These are phyloP conservation scores for Podargus strigoides DNA, from an alignment of 2,797 vertebrate genomes.

Conservation along the genomic window DNA sequence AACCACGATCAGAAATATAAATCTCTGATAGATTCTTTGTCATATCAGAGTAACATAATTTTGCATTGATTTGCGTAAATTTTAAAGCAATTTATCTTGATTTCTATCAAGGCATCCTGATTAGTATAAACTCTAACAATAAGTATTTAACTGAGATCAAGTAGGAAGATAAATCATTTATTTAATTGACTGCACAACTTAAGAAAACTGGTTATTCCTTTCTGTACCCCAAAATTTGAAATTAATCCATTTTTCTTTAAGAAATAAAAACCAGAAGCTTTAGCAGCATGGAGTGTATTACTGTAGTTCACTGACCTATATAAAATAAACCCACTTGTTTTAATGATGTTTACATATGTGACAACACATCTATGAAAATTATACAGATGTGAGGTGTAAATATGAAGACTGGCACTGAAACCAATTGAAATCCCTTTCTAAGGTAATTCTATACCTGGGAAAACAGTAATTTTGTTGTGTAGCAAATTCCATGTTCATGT, in stretches of 20 bases:
- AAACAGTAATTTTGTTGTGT: slow-evolving; percentile 52
- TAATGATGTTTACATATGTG: slow-evolving; percentile 25
- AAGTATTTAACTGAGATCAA: not conserved
- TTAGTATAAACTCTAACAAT: not conserved
- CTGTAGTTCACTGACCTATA: not conserved
- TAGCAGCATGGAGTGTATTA: not conserved
- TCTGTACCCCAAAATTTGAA: not conserved
- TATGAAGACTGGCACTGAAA: not conserved
- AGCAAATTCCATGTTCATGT: slow-evolving; percentile 24
- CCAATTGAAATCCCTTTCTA: not conserved
- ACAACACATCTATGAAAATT: not conserved
- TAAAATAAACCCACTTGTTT: not conserved
- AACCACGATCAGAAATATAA: not conserved
- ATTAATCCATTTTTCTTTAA: not conserved
- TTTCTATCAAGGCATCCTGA: not conserved
- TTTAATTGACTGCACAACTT: not conserved
- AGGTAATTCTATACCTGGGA: slow-evolving; percentile 17
- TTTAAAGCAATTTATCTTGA: not conserved
- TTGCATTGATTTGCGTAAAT: not conserved
- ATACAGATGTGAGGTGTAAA: not conserved
- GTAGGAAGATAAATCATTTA: not conserved
- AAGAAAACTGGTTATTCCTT: not conserved
- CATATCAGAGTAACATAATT: not conserved
- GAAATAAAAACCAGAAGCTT: not conserved
- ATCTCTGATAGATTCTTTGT: not conserved